A percentile compares a stretch with the other conserved stretches of the same genome.
Evolutionary conservation across 2,888 invertebrate genomes (phyloP).

Genomic region (Fabriciana adippe): DNA sequence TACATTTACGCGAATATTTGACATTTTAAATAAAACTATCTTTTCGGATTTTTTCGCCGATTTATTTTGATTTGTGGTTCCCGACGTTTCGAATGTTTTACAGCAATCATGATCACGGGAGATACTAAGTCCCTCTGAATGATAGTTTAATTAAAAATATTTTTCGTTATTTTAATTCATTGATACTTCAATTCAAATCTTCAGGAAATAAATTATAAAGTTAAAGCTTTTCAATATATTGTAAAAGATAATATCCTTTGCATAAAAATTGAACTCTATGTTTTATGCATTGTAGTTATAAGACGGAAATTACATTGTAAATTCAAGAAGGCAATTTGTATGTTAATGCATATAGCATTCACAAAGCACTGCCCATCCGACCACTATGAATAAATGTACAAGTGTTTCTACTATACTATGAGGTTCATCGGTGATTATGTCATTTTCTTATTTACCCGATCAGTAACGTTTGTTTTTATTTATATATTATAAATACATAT

Average conservation of each 20-base stretch:
- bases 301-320: conserved; percentile 28
- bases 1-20: too few species aligned
- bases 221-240: not conserved
- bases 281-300: conserved; percentile 22
- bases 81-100: too few species aligned
- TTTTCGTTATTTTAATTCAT: not conserved
- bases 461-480: not conserved
- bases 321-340: conserved; percentile 26
- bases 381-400: conserved; percentile 22
- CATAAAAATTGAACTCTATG: conserved; percentile 18
- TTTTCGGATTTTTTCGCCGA: too few species aligned
- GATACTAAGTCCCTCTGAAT: too few species aligned
- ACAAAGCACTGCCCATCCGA: conserved; percentile 24
- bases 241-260: not conserved
- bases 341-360: conserved; percentile 27
- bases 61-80: too few species aligned
- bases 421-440: not conserved
- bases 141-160: too few species aligned
- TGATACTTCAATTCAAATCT: not conserved
- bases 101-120: too few species aligned
- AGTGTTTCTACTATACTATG: conserved; percentile 16
- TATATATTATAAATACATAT: not conserved
- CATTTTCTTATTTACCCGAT: conserved; percentile 3
- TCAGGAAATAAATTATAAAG: not conserved
- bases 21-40: too few species aligned